Percentiles rank a stretch among this genome's conserved stretches.
Conservation (phyloP, 2,888 invertebrate species). For the Lithophane leautieri region DNA sequence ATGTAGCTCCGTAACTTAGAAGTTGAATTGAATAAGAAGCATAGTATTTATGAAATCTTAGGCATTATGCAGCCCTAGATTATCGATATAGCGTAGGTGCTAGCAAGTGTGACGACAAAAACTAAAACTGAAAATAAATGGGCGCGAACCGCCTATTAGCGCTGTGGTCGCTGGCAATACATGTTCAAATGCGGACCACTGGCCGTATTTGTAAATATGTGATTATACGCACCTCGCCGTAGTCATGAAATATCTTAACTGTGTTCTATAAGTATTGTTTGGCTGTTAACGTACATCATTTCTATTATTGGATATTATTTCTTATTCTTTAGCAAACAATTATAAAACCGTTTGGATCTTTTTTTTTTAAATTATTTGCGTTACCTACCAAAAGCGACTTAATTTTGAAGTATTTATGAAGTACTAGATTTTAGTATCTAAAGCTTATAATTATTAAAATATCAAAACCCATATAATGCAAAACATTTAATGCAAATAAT, state of each 20-base stretch:
- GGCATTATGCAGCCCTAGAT: conserved; percentile 75
- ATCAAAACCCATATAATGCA: neutral
- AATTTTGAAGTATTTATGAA: neutral
- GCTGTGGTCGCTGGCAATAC: conserved; percentile 73
- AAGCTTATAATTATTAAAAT: neutral
- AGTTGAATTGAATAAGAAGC: neutral
- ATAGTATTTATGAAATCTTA: neutral
- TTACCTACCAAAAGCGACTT: neutral
- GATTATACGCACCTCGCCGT: conserved; percentile 74
- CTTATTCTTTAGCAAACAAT: neutral
- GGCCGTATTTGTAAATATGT: conserved; percentile 81
- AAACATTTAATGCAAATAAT: conserved; percentile 15
- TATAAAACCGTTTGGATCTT: neutral
- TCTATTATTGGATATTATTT: neutral
- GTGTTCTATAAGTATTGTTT: conserved; percentile 19
- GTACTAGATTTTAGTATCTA: neutral
- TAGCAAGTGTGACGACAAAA: conserved; percentile 82
- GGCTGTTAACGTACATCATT: conserved; percentile 14
- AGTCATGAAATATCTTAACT: conserved; percentile 57
- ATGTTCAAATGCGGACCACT: conserved; percentile 75
- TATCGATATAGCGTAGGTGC: conserved; percentile 80
- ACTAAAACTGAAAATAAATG: conserved; percentile 85
- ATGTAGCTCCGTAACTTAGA: neutral
- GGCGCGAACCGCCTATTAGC: conserved; percentile 82
- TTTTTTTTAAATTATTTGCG: neutral